Evolutionary conservation across 2,888 invertebrate genomes (phyloP).

Genomic region (Encarsia formosa): DNA sequence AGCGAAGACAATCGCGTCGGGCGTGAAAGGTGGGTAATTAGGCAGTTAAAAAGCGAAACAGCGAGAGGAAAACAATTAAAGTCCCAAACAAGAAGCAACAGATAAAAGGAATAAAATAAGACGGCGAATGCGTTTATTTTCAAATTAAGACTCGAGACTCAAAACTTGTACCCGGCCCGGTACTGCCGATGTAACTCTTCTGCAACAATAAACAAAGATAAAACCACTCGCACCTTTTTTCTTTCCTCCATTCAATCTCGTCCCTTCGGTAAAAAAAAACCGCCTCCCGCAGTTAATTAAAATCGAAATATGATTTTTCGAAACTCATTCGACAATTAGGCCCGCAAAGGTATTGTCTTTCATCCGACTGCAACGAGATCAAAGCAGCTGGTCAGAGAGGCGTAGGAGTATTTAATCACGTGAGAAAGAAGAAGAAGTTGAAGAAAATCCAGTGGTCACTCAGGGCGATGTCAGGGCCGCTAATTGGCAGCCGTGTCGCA

Average conservation of each 20-base stretch:
- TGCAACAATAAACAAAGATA: not conserved
- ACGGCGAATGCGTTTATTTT: slow-evolving; percentile 12
- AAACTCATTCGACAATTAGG: no score
- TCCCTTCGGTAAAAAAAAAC: no score
- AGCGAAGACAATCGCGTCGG: slow-evolving; percentile 6
- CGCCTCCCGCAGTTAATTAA: no score
- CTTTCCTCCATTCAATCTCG: no score
- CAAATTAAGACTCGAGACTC: slow-evolving; percentile 15
- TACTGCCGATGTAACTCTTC: not conserved
- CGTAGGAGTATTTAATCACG: no score
- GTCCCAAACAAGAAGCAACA: slow-evolving; percentile 25
- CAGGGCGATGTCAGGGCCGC: slow-evolving; percentile 48
- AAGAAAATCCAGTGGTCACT: slow-evolving; percentile 40
- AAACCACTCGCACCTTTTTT: no score
- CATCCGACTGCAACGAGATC: no score
- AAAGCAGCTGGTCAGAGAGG: no score
- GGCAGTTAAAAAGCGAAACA: slow-evolving; percentile 24
- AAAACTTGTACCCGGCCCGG: slow-evolving; percentile 1
- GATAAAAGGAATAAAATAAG: slow-evolving; percentile 19
- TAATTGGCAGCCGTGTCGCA: slow-evolving; percentile 51
- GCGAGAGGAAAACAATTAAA: slow-evolving; percentile 22
- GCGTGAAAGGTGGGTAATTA: slow-evolving; percentile 11
- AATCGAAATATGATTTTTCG: no score
- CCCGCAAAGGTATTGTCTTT: no score
- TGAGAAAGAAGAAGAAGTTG: slow-evolving; percentile 10